Conservation (phyloP, 2,113 vertebrate species). For the Zosterops japonicus region DNA sequence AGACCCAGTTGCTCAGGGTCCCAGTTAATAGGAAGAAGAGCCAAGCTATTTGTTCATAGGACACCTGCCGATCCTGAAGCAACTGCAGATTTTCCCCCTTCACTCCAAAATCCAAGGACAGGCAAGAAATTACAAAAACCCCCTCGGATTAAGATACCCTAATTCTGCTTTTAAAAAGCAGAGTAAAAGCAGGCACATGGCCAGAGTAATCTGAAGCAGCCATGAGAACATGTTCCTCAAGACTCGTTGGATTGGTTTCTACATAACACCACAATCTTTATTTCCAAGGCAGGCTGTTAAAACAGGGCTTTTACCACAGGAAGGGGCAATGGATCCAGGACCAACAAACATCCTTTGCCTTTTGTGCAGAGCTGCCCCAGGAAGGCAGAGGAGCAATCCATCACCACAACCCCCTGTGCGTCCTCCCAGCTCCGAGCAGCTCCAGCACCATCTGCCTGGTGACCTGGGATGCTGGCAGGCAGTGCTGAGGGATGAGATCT, state of each 20-base stretch:
- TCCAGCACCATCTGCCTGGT: background rate
- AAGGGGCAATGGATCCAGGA: background rate
- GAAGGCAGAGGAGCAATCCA: background rate
- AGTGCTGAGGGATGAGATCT: background rate
- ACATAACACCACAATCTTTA: background rate
- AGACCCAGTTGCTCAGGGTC: background rate
- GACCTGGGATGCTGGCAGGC: background rate
- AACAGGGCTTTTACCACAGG: background rate
- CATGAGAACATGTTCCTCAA: background rate
- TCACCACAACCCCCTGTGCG: accelerated
- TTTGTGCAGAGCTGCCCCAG: background rate
- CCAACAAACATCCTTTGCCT: background rate
- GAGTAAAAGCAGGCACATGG: background rate
- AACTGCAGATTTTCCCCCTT: background rate
- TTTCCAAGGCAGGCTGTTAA: background rate
- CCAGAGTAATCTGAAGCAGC: background rate
- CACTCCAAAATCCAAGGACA: background rate
- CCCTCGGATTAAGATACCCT: background rate
- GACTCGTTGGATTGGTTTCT: background rate
- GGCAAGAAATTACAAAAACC: background rate
- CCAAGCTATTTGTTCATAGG: background rate
- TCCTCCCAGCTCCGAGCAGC: background rate
- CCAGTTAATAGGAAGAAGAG: background rate
- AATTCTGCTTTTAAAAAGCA: background rate
- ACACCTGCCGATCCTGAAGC: background rate